Percentiles rank a stretch among this genome's conserved stretches.
phyloP scores from a whole-genome alignment of 1,140 invertebrate species.

The Harpegnathos saltator region DNA sequence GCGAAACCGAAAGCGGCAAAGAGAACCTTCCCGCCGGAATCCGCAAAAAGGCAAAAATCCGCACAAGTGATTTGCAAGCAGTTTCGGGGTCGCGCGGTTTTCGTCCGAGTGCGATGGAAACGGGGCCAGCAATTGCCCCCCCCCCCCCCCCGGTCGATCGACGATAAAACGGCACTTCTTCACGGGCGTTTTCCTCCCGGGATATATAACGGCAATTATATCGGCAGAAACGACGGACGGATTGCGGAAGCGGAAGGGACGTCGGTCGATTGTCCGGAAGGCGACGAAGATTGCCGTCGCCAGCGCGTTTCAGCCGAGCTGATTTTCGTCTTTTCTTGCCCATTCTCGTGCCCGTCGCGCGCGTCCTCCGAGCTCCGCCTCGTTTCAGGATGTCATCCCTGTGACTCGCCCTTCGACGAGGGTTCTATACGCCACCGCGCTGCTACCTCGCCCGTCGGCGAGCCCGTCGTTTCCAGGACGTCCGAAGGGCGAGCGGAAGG shows the following conservation, averaged over 20 bases:
- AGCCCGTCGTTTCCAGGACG: neutral
- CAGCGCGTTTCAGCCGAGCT: slow-evolving; percentile 34
- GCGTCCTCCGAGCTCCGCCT: neutral
- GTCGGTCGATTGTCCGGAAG: slow-evolving; percentile 66
- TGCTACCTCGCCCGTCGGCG: neutral
- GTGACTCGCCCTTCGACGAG: neutral
- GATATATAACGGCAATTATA: slow-evolving; percentile 64
- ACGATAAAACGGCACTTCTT: slow-evolving; percentile 35
- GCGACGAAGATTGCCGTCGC: slow-evolving; percentile 59
- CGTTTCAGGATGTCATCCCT: slow-evolving; percentile 32
- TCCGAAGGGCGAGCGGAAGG: neutral
- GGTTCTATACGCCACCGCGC: slow-evolving; percentile 1
- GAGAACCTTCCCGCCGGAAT: too few relatives aligned
- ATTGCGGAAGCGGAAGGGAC: slow-evolving; percentile 64
- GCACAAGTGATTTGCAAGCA: slow-evolving; percentile 17
- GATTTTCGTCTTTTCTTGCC: slow-evolving; percentile 63
- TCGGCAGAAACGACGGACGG: slow-evolving; percentile 60
- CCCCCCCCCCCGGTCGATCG: slow-evolving; percentile 38
- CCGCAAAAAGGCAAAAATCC: neutral
- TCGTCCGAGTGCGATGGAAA: slow-evolving; percentile 22
- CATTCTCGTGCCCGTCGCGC: too few relatives aligned
- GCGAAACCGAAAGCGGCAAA: neutral
- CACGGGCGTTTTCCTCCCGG: slow-evolving; percentile 22
- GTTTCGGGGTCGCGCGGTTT: neutral
- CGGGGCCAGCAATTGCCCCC: neutral